Conservation (phyloP, 2,113 vertebrate species). For the Larimichthys polyactis region DNA sequence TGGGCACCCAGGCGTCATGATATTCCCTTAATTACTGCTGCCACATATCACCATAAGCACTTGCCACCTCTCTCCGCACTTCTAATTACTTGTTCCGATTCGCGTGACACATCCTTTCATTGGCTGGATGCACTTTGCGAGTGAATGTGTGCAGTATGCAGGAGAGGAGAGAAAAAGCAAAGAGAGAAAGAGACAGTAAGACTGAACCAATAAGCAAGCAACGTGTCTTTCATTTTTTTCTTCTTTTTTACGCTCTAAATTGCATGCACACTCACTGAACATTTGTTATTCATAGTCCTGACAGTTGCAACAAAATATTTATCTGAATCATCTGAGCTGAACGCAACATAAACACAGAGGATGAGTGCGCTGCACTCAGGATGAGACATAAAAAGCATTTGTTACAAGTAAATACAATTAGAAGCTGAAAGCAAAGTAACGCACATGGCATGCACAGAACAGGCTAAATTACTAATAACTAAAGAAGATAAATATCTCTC, state of each 20-base stretch:
- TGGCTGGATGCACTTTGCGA: constrained; percentile 89
- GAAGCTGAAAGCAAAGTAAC: background rate
- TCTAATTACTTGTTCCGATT: constrained; percentile 94
- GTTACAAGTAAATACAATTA: background rate
- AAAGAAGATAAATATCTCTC: background rate
- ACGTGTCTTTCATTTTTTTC: constrained; percentile 19
- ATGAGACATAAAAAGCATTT: background rate
- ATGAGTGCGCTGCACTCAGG: background rate
- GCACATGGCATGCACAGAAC: background rate
- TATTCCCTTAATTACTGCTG: constrained; percentile 97
- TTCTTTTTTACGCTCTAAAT: constrained; percentile 27
- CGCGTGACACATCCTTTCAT: constrained; percentile 94
- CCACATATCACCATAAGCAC: constrained; percentile 94
- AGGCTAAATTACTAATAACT: background rate
- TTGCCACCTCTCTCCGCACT: constrained; percentile 89
- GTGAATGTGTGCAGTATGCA: constrained; percentile 7
- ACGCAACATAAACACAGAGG: background rate
- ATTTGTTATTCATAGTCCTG: background rate
- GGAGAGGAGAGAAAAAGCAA: constrained; percentile 47
- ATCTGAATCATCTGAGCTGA: background rate
- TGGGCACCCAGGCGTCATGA: constrained; percentile 92
- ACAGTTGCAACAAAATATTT: constrained; percentile 26
- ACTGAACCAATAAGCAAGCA: constrained; percentile 25
- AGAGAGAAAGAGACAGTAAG: constrained; percentile 13
- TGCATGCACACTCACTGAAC: constrained; percentile 1